phyloP scores from a whole-genome alignment of 2,888 invertebrate species.

The Perdita meconis region DNA sequence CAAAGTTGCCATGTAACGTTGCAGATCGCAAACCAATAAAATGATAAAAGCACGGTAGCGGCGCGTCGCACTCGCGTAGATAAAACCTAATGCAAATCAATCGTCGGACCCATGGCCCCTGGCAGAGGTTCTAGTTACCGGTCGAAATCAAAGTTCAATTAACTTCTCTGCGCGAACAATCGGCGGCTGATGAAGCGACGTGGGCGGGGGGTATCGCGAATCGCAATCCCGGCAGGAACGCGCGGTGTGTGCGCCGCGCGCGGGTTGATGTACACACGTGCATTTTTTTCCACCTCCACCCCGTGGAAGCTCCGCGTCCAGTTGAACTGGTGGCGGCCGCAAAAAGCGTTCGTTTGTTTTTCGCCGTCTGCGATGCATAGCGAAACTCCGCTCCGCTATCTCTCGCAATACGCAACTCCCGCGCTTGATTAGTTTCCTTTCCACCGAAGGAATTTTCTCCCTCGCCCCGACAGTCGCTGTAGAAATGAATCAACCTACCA shows the following conservation, averaged over 20 bases:
- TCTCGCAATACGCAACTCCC: slow-evolving; percentile 59
- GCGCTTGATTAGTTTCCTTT: slow-evolving; percentile 69
- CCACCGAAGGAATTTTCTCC: slow-evolving; percentile 47
- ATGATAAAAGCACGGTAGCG: slow-evolving; percentile 31
- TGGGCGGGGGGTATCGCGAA: slow-evolving; percentile 65
- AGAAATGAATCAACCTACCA: slow-evolving; percentile 21
- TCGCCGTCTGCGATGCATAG: slow-evolving; percentile 60
- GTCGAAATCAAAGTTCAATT: slow-evolving; percentile 80
- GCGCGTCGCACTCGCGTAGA: slow-evolving; percentile 57
- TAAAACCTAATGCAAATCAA: slow-evolving; percentile 76
- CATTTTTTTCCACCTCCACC: slow-evolving; percentile 46
- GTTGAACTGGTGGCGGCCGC: slow-evolving; percentile 24
- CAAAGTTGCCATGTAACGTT: slow-evolving; percentile 5
- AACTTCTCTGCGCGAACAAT: slow-evolving; percentile 78
- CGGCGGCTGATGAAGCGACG: slow-evolving; percentile 76
- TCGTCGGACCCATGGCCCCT: slow-evolving; percentile 48
- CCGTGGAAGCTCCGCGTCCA: slow-evolving; percentile 16
- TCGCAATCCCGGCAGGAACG: slow-evolving; percentile 69
- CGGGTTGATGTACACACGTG: slow-evolving; percentile 20
- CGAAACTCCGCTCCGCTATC: slow-evolving; percentile 50
- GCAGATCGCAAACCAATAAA: slow-evolving; percentile 34
- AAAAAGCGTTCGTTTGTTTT: slow-evolving; percentile 67
- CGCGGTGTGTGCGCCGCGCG: slow-evolving; percentile 39
- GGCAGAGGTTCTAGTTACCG: slow-evolving; percentile 73
- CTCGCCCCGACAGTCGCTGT: background rate